Evolutionary conservation across 1,140 invertebrate species (phyloP).

Genomic region (Leptoteleia sp.): DNA sequence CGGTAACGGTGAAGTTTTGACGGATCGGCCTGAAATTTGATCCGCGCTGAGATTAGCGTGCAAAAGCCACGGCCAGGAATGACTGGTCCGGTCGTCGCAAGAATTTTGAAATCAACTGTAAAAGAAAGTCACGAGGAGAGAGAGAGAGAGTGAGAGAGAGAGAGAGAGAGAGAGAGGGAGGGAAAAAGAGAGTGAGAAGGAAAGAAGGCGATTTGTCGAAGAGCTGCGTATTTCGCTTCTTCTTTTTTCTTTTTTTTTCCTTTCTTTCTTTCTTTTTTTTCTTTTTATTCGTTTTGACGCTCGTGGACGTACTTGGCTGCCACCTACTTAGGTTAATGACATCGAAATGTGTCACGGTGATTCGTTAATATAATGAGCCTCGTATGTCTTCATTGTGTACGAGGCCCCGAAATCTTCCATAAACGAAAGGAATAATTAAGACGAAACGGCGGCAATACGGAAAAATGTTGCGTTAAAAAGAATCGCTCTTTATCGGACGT

Average conservation of each 20-base stretch:
- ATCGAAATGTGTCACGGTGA: conserved; percentile 77
- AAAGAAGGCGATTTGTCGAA: conserved; percentile 30
- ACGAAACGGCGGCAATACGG: conserved; percentile 24
- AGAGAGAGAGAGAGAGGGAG: too few species aligned
- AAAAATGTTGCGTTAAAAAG: conserved; percentile 21
- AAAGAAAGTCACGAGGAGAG: conserved; percentile 48
- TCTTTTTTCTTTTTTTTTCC: too few species aligned
- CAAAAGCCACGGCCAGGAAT: neutral
- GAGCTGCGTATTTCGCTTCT: conserved; percentile 36
- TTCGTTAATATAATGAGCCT: conserved; percentile 75
- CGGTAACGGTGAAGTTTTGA: conserved; percentile 1
- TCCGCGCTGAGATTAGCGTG: conserved; percentile 18
- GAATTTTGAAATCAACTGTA: conserved; percentile 42
- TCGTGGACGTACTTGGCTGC: conserved; percentile 66
- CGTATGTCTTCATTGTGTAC: conserved; percentile 29
- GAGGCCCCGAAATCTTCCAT: conserved; percentile 23
- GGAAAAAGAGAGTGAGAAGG: too few species aligned
- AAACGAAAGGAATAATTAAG: conserved; percentile 43
- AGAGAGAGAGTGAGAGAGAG: too few species aligned
- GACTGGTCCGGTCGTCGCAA: conserved; percentile 18
- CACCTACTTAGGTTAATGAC: conserved; percentile 72
- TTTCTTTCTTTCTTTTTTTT: too few species aligned
- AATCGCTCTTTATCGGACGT: neutral
- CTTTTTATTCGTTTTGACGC: conserved; percentile 57
- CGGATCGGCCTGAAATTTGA: conserved; percentile 8